phyloP scores from a whole-genome alignment of 2,797 vertebrate genomes.

The Jordanella pulchra region DNA sequence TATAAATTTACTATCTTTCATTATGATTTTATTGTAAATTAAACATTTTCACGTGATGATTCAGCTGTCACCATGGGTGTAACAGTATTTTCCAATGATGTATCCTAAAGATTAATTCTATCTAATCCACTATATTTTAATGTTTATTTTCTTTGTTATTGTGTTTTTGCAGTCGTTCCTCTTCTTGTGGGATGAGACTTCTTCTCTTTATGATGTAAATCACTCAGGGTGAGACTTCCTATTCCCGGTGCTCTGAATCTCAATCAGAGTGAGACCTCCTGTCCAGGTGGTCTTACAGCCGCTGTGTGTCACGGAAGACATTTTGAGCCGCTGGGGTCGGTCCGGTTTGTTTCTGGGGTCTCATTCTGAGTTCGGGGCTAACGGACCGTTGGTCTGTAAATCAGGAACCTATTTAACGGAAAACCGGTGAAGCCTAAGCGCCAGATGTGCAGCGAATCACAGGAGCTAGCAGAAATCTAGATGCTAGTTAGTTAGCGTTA shows the following conservation, averaged over 20 bases:
- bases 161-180: not conserved
- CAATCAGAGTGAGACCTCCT: conserved; percentile 24
- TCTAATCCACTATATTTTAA: not conserved
- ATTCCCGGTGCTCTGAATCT: not conserved
- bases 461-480: conserved; percentile 54
- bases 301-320: conserved; percentile 62
- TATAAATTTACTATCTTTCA: not conserved
- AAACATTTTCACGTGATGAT: not conserved
- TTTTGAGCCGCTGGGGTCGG: conserved; percentile 62
- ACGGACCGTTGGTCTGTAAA: conserved; percentile 4
- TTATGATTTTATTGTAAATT: not conserved
- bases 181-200: not conserved
- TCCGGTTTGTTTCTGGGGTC: conserved; percentile 26
- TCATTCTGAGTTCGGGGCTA: conserved; percentile 30
- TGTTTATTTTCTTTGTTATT: not conserved
- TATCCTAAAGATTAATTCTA: not conserved
- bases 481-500: conserved; percentile 70
- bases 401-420: not conserved
- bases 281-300: conserved; percentile 38
- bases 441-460: conserved; percentile 27
- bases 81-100: not conserved
- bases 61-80: not conserved
- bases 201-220: not conserved
- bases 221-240: conserved; percentile 22
- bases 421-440: not conserved